Evolutionary conservation across 2,797 vertebrate genomes (phyloP).

Genomic region (Mastacembelus armatus): DNA sequence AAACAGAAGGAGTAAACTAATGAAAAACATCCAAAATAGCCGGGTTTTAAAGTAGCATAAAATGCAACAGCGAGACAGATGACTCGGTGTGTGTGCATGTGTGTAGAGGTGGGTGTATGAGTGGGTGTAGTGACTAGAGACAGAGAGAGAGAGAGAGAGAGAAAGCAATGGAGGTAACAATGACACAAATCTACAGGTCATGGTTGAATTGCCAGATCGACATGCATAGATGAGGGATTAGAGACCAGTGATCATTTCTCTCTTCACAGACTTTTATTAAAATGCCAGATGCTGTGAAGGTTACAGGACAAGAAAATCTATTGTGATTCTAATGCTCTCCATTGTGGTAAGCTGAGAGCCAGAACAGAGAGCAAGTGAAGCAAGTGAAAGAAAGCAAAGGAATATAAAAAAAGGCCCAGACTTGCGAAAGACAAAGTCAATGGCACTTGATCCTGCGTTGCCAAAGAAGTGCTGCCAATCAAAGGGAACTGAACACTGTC

Average conservation of each 20-base stretch:
- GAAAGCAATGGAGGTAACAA: background rate
- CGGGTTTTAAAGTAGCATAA: constrained; percentile 4
- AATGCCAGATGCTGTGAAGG: constrained; percentile 55
- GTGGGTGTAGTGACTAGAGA: background rate
- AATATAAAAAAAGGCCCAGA: constrained; percentile 22
- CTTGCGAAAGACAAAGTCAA: constrained; percentile 48
- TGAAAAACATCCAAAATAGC: constrained; percentile 29
- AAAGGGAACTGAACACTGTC: constrained; percentile 51
- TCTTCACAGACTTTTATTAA: constrained; percentile 47
- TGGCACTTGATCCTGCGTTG: constrained; percentile 55
- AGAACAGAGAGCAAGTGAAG: constrained; percentile 39
- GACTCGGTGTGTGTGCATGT: background rate
- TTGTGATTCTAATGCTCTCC: constrained; percentile 62
- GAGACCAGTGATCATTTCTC: constrained; percentile 41
- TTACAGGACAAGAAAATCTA: constrained; percentile 21
- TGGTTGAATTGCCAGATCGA: constrained; percentile 22
- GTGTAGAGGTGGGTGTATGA: background rate
- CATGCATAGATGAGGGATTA: constrained; percentile 51
- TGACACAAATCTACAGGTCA: constrained; percentile 24
- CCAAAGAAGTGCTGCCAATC: constrained; percentile 65
- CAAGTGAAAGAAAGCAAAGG: constrained; percentile 33
- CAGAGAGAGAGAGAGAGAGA: background rate
- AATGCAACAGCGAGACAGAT: background rate
- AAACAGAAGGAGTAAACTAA: constrained; percentile 10
- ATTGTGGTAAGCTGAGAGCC: constrained; percentile 52